A percentile compares a stretch with the other conserved stretches of the same genome.
Evolutionary conservation across 2,113 vertebrate species (phyloP).

Genomic region (Heterochromis multidens): DNA sequence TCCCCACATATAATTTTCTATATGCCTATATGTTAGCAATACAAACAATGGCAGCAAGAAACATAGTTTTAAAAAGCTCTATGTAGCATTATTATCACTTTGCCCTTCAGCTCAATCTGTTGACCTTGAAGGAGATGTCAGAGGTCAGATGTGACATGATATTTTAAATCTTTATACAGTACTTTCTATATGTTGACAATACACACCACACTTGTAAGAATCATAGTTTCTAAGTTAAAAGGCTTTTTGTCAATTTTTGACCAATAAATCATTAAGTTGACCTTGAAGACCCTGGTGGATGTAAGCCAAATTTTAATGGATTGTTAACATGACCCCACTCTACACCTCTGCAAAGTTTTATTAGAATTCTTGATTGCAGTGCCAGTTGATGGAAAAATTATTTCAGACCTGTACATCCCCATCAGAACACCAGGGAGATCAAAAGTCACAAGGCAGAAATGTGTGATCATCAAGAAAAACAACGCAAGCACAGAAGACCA

Average conservation of each 20-base stretch:
- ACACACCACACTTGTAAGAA: not conserved
- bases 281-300: not conserved
- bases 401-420: conserved; percentile 28
- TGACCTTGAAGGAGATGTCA: not conserved
- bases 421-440: not conserved
- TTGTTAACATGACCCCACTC: not conserved
- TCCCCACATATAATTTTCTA: too few relatives aligned
- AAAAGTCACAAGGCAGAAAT: conserved; percentile 13
- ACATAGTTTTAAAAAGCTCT: too few relatives aligned
- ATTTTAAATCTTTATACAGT: not conserved
- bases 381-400: conserved; percentile 59
- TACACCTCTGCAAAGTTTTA: not conserved
- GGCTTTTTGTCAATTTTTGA: not conserved
- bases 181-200: too few relatives aligned
- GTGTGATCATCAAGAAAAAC: conserved; percentile 31
- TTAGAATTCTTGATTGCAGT: not conserved
- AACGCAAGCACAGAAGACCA: conserved; percentile 27
- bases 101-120: too few relatives aligned
- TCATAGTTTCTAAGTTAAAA: not conserved
- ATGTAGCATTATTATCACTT: too few relatives aligned
- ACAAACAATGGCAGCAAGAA: too few relatives aligned
- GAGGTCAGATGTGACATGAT: not conserved
- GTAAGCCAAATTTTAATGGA: not conserved
- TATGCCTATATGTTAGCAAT: too few relatives aligned
- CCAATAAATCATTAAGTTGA: not conserved